phyloP scores from a whole-genome alignment of 1,140 invertebrate genomes.

The Penaeus japonicus region DNA sequence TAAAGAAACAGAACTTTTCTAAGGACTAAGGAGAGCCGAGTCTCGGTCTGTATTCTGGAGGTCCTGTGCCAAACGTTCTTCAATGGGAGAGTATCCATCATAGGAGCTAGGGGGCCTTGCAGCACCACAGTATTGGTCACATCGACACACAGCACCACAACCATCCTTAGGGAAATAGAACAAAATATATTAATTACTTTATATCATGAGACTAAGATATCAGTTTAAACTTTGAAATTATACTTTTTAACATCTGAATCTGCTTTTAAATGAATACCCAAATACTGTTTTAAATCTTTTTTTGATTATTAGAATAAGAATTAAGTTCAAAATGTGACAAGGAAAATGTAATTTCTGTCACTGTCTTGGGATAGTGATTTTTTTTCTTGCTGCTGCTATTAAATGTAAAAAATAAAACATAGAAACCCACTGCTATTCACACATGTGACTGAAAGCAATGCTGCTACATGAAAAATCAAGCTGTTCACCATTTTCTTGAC shows the following conservation, averaged over 20 bases:
- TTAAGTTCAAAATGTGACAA: neutral
- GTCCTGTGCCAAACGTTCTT: constrained; percentile 35
- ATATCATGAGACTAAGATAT: neutral
- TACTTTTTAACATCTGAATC: neutral
- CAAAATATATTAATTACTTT: neutral
- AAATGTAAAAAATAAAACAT: too few relatives aligned
- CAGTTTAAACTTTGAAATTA: neutral
- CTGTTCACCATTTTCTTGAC: too few relatives aligned
- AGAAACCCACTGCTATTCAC: too few relatives aligned
- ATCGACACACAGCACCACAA: constrained; percentile 40
- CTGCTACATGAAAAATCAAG: too few relatives aligned
- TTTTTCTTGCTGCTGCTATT: too few relatives aligned
- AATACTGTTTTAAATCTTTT: too few relatives aligned
- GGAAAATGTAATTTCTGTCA: neutral
- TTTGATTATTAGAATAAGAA: too few relatives aligned
- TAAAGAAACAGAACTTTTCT: neutral
- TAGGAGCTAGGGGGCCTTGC: neutral
- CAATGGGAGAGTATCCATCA: constrained; percentile 43
- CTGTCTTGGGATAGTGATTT: too few relatives aligned
- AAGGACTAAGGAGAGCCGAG: constrained; percentile 36
- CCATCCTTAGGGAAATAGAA: constrained; percentile 28
- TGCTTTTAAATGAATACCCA: too few relatives aligned
- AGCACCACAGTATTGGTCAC: constrained; percentile 45
- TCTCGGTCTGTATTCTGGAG: constrained; percentile 36
- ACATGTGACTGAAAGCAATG: too few relatives aligned